Evolutionary conservation across 2,888 invertebrate genomes (phyloP), one percentile per base, ranked within the genome.

Genomic region (Melanophora roralis): DNA sequence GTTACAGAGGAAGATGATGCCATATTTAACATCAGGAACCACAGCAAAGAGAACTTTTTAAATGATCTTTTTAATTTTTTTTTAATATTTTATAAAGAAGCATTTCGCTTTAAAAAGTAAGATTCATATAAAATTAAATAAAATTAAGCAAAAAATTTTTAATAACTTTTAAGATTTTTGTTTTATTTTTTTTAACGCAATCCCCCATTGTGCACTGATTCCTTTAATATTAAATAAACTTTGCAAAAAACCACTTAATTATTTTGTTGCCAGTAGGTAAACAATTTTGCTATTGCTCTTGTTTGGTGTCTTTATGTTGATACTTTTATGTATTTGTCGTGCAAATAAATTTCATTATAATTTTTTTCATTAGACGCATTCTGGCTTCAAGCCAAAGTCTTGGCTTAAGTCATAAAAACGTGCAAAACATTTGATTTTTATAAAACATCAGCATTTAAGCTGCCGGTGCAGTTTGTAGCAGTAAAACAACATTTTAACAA

Each of bases 351-450:
- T 49, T 34, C 47, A 69, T 74, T 74, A 79, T 47, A 74, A 71
- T 74, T 79, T 79, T 71, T 74, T n/a, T 79, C 74, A 71, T 60
- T 60, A 38, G 47, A 36, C 47, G 40, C 11, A 62, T 62, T 68
- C 16, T 57, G 65, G 51, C 71, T 51, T 5, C 62, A 45, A 72
- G 62, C 53, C 62, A 67, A 53, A 36, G 12, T 34, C 32, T 40
- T 3, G 12, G 12, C 34, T n/a, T 3, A 21, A 47, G 67, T 45
- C 67, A 75, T 67, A 53, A 68, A 67, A 74, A 74, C 73, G 65
- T 73, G 57, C 21, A 43, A 45, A 60, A 60, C 59, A 51, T 75
- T 55, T 27, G 6, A 45, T 21, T 51, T 47, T 74, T 51, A 36
- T 67, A 67, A 34, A 51, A 51, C 27, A 60, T 51, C 16, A 16